Conservation (phyloP, 2,797 vertebrate species). For the Catharus ustulatus region DNA sequence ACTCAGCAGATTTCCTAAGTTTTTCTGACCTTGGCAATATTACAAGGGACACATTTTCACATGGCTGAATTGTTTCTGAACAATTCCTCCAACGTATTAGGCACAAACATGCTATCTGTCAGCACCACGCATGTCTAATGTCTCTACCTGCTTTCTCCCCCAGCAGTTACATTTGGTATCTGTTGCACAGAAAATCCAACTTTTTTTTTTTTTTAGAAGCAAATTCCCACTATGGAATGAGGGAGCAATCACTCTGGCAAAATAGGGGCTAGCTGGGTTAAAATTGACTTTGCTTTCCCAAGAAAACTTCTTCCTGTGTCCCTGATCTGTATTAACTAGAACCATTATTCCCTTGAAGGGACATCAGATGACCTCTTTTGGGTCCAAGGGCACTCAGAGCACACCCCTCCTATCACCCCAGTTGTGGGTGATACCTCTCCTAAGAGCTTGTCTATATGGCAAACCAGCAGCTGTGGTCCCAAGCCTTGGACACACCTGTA, state of each 20-base stretch:
- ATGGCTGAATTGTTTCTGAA: slow-evolving; percentile 5
- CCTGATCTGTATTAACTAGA: background rate
- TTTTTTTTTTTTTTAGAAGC: background rate
- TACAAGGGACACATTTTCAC: background rate
- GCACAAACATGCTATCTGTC: slow-evolving; percentile 9
- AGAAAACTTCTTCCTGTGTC: background rate
- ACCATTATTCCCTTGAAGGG: background rate
- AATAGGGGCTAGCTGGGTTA: background rate
- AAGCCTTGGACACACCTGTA: background rate
- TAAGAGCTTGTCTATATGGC: background rate
- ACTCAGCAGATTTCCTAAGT: background rate
- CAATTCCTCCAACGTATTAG: slow-evolving; percentile 21
- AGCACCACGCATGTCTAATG: slow-evolving; percentile 12
- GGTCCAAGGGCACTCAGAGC: background rate
- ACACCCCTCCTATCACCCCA: fast-evolving
- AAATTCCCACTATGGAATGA: background rate
- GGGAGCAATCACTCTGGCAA: background rate
- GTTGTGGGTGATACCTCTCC: background rate
- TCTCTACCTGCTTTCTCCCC: background rate
- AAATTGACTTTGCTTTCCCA: background rate
- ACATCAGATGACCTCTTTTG: background rate
- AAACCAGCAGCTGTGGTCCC: background rate
- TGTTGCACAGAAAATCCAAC: slow-evolving; percentile 2
- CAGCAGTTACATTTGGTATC: background rate
- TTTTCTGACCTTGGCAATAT: slow-evolving; percentile 36